Conservation (phyloP, 1,140 invertebrate genomes). For the Pantala flavescens region DNA sequence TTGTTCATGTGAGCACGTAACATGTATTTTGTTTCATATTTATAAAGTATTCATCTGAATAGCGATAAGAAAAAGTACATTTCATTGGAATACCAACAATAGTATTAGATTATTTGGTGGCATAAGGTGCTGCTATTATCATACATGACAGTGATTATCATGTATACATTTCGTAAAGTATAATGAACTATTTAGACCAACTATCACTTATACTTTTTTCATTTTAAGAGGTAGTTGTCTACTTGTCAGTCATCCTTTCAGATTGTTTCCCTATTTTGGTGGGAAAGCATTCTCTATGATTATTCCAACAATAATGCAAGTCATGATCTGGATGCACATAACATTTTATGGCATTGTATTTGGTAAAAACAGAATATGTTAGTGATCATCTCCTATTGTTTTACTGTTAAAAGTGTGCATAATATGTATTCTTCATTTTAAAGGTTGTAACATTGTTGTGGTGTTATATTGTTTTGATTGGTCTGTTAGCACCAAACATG, state of each 20-base stretch:
- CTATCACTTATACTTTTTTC: background rate
- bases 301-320: background rate
- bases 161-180: constrained; percentile 4
- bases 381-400: background rate
- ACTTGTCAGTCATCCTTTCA: constrained; percentile 2
- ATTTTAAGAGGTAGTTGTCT: background rate
- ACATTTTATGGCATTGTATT: background rate
- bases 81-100: constrained; percentile 2
- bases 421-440: background rate
- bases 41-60: constrained; percentile 1
- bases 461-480: background rate
- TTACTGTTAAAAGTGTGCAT: background rate
- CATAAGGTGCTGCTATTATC: background rate
- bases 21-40: background rate
- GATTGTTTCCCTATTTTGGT: background rate
- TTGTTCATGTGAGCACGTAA: background rate
- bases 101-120: constrained; percentile 10
- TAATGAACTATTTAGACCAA: constrained; percentile 3
- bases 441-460: background rate
- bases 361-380: background rate
- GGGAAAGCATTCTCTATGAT: background rate
- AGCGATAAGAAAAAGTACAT: constrained; percentile 4
- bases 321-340: background rate
- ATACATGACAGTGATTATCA: constrained; percentile 3
- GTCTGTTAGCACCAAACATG: background rate